A percentile compares a stretch with the other conserved stretches of the same genome.
Conservation (phyloP, 2,797 vertebrate genomes). For the Enteromius paludinosus region DNA sequence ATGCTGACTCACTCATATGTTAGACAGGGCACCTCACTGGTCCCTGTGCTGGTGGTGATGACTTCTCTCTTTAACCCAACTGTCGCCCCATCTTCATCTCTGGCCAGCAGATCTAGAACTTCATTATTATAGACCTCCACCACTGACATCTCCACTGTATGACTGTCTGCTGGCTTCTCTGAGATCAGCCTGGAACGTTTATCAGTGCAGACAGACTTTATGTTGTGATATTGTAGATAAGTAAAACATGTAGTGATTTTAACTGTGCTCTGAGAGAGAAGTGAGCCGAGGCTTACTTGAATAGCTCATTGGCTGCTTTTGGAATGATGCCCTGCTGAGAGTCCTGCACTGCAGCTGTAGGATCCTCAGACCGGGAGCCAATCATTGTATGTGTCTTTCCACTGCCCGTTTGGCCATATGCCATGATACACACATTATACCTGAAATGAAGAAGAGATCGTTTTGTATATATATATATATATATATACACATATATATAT, state of each 20-base stretch:
- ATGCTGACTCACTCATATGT: conserved; percentile 77
- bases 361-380: conserved; percentile 71
- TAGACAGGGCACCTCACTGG: conserved; percentile 75
- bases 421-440: conserved; percentile 89
- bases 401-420: conserved; percentile 88
- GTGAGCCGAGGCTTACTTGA: conserved; percentile 73
- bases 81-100: conserved; percentile 68
- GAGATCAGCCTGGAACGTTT: conserved; percentile 79
- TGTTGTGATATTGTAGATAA: not conserved
- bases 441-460: conserved; percentile 65
- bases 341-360: conserved; percentile 47
- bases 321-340: conserved; percentile 81
- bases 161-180: conserved; percentile 76
- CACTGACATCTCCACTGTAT: conserved; percentile 82
- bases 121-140: conserved; percentile 89
- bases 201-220: conserved; percentile 3
- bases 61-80: conserved; percentile 74
- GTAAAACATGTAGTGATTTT: not conserved
- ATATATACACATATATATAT: too few relatives aligned
- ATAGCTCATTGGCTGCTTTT: conserved; percentile 83
- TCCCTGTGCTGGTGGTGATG: conserved; percentile 77
- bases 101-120: conserved; percentile 85
- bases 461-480: not conserved
- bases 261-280: not conserved
- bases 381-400: conserved; percentile 89